These are phyloP conservation scores for Galeruca laticollis DNA, from an alignment of 2,888 invertebrate species.

Conservation along the genomic window DNA sequence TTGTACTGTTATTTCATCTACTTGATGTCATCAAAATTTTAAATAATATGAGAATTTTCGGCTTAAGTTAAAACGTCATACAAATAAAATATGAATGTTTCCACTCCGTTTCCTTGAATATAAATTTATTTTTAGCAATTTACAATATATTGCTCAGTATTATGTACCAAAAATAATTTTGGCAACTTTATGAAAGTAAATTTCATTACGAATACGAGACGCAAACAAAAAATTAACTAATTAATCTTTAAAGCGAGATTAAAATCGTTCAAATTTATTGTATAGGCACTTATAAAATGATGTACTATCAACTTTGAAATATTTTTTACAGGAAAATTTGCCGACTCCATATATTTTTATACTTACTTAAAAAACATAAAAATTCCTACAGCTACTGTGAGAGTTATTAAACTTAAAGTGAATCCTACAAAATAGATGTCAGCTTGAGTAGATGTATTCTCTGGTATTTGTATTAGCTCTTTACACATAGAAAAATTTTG, in stretches of 20 bases:
- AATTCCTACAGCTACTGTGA: constrained; percentile 39
- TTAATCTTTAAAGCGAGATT: background rate
- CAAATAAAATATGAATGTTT: too few species aligned
- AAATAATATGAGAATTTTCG: too few species aligned
- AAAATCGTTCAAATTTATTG: too few species aligned
- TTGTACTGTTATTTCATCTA: too few species aligned
- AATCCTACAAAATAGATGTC: constrained; percentile 38
- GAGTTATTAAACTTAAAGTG: constrained; percentile 36
- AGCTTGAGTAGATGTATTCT: constrained; percentile 34
- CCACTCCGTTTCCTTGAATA: too few species aligned
- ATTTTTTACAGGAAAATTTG: too few species aligned
- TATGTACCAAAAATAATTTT: background rate
- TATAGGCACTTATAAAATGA: too few species aligned
- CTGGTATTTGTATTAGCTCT: constrained; percentile 29
- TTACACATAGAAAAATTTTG: constrained; percentile 34
- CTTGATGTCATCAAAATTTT: too few species aligned
- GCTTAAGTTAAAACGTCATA: too few species aligned
- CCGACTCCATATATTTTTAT: background rate
- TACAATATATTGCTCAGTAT: background rate
- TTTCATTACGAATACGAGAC: background rate
- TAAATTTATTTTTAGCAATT: too few species aligned
- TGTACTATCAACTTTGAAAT: too few species aligned
- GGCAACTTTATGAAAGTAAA: background rate
- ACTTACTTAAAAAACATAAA: constrained; percentile 44
- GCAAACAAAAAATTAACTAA: background rate